Evolutionary conservation across 2,797 vertebrate genomes (phyloP), one percentile per base, ranked within the genome.

Genomic region (Girardinus metallicus): DNA sequence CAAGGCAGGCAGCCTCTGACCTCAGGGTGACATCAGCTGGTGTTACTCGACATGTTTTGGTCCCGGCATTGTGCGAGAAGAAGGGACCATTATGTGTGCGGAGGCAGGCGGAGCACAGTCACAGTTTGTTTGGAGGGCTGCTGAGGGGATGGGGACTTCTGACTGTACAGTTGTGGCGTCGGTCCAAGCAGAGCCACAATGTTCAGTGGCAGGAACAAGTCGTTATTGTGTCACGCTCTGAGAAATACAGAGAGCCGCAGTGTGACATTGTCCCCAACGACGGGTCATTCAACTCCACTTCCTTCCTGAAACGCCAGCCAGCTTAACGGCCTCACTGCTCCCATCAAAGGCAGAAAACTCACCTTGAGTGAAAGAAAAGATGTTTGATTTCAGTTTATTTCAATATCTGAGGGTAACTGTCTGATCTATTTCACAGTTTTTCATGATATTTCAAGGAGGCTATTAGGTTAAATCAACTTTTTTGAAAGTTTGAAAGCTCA

Each of bases 131-230:
- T 84, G 86, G 82, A 82, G 82, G 81, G 80, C 76, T 62, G 86
- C 80, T 6, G 64, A 79, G 73, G 73, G 83, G 84, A 71, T 79
- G 81, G 80, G 53, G 76, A 79, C 74, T 76, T 80, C 82, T 81
- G 87, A 92, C 87, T 78, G 82, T 16, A 34, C 77, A 71, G 81
- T 79, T 73, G 29, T 84, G 89, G 91, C 90, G 26, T 21, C 55
- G 29, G 80, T 75, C 90, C 86, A 90, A 86, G 79, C 85, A 70
- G 81, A 85, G 85, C 78, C 86, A 73, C 88, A 76, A 68, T 88
- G 88, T 87, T 89, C 82, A 80, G 53, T 53, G 82, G 88, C 84
- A 68, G 81, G 87, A 94, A 94, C 94, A 95, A 94, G 91, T 75
- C 34, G 47, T 88, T 88, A 91, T 94, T 95, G 94, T 95, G 93